Conservation (phyloP, 2,113 vertebrate species). For the Oplegnathus fasciatus region DNA sequence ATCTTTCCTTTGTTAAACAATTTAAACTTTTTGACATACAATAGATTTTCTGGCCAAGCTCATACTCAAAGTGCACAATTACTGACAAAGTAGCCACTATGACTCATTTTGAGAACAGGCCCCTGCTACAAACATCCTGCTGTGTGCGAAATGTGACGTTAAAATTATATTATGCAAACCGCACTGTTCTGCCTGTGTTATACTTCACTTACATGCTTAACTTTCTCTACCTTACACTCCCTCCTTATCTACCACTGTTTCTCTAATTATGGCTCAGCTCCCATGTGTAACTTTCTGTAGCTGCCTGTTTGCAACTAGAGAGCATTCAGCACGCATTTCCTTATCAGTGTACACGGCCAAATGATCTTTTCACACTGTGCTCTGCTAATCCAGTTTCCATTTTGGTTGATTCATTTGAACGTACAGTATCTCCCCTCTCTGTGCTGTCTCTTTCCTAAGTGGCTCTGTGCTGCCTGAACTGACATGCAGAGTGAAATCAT, state of each 20-base stretch:
- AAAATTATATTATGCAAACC: background rate
- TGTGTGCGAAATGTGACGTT: background rate
- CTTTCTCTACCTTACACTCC: background rate
- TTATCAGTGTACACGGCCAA: conserved; percentile 9
- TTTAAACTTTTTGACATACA: background rate
- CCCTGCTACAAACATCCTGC: background rate
- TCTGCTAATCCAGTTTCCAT: background rate
- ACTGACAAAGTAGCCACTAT: background rate
- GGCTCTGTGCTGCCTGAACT: conserved; percentile 29
- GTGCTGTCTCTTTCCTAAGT: conserved; percentile 10
- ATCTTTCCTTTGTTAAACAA: background rate
- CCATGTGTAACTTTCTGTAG: conserved; percentile 3
- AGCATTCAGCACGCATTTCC: background rate
- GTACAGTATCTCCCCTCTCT: background rate
- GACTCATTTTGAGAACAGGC: background rate
- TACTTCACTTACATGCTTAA: background rate
- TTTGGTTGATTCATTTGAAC: background rate
- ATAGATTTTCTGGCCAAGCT: background rate
- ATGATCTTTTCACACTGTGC: background rate
- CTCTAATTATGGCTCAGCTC: conserved; percentile 2
- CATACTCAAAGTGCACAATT: too few relatives aligned
- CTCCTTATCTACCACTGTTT: background rate
- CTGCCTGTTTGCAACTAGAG: conserved; percentile 16
- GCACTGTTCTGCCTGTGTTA: background rate
- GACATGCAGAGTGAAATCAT: conserved; percentile 34